phyloP scores from a whole-genome alignment of 2,113 vertebrate species.

The Hymenochirus boettgeri region DNA sequence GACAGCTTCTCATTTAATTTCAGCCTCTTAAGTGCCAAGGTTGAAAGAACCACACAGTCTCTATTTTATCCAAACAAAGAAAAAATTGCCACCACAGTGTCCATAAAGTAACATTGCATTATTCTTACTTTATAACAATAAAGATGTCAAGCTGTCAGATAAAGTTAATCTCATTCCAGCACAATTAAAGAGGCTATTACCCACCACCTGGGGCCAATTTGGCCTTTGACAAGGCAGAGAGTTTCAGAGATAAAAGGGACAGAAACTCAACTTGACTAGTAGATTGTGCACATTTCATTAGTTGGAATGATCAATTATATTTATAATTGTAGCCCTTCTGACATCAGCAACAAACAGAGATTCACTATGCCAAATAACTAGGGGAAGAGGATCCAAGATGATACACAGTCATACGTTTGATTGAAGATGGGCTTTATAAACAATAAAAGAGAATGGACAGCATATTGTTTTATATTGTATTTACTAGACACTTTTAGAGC shows the following conservation, averaged over 20 bases:
- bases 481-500: too few relatives aligned
- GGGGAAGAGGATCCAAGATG: too few relatives aligned
- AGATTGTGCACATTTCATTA: background rate
- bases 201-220: slow-evolving; percentile 65
- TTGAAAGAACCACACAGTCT: slow-evolving; percentile 33
- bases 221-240: slow-evolving; percentile 44
- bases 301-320: background rate
- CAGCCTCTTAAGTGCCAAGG: slow-evolving; percentile 19
- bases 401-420: too few relatives aligned
- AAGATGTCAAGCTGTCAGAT: slow-evolving; percentile 69
- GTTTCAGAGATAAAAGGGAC: slow-evolving; percentile 43
- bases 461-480: too few relatives aligned
- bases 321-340: background rate
- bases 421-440: too few relatives aligned
- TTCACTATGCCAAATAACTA: too few relatives aligned
- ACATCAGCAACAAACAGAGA: slow-evolving; percentile 1
- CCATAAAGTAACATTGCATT: slow-evolving; percentile 48
- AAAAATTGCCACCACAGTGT: slow-evolving; percentile 54
- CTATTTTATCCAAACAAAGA: slow-evolving; percentile 56
- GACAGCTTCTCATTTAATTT: slow-evolving; percentile 12
- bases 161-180: slow-evolving; percentile 63
- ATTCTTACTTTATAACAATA: slow-evolving; percentile 66
- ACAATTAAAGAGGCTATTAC: slow-evolving; percentile 70
- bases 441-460: too few relatives aligned
- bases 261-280: rapidly evolving